Conservation (phyloP, 64 coral and sea anemone species). For the Montipora cactus region DNA sequence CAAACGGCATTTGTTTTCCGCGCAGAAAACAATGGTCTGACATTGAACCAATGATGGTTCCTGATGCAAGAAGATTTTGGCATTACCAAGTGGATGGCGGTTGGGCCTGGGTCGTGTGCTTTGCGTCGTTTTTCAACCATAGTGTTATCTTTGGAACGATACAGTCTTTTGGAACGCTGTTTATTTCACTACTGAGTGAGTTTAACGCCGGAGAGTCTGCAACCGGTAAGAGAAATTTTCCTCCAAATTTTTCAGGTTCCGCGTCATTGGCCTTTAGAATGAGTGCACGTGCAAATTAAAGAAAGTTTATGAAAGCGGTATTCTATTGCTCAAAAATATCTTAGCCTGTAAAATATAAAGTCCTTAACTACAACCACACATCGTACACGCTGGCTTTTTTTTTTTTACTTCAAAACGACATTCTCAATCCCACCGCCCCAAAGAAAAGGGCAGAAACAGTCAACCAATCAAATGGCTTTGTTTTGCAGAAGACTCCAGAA, state of each 20-base stretch:
- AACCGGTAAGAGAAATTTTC: conserved; percentile 58
- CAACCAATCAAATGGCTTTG: not conserved
- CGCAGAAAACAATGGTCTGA: not conserved
- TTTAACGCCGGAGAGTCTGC: conserved; percentile 87
- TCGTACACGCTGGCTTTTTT: too few relatives aligned
- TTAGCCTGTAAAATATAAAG: too few relatives aligned
- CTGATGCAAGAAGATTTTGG: conserved; percentile 10
- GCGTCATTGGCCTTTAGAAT: too few relatives aligned
- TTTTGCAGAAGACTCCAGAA: not conserved
- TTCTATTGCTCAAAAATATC: too few relatives aligned
- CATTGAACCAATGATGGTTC: not conserved
- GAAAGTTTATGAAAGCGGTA: too few relatives aligned
- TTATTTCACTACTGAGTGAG: conserved; percentile 79
- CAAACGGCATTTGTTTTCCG: not conserved
- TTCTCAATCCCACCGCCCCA: too few relatives aligned
- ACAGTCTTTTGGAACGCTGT: conserved; percentile 88
- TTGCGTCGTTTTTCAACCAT: conserved; percentile 79
- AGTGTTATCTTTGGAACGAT: conserved; percentile 79
- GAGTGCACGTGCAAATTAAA: too few relatives aligned
- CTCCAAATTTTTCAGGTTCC: not conserved
- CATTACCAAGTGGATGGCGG: conserved; percentile 69
- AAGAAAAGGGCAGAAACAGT: too few relatives aligned
- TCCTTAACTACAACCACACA: too few relatives aligned
- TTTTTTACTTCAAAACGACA: too few relatives aligned
- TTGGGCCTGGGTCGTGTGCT: conserved; percentile 89